These are phyloP conservation scores for Dryobota labecula DNA, from an alignment of 2,888 invertebrate genomes.

Conservation along the genomic window DNA sequence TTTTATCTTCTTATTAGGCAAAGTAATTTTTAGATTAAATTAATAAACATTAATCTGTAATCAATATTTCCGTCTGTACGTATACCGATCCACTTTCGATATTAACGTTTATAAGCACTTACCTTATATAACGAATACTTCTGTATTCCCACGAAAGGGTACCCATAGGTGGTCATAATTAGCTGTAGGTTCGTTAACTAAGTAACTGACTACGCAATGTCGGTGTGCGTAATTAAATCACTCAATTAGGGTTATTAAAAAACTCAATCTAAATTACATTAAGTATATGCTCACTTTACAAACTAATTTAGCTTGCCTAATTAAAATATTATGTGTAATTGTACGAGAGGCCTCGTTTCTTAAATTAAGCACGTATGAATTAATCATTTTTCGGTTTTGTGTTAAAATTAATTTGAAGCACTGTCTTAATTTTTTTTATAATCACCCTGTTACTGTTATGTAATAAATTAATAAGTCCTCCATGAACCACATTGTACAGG, in stretches of 20 bases:
- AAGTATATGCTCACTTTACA: conserved; percentile 74
- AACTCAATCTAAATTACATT: conserved; percentile 73
- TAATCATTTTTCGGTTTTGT: conserved; percentile 31
- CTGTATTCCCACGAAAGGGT: conserved; percentile 55
- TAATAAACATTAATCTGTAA: conserved; percentile 24
- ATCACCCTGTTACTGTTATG: conserved; percentile 7
- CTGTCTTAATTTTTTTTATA: conserved; percentile 5
- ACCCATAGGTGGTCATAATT: conserved; percentile 60
- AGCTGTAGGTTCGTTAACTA: conserved; percentile 58
- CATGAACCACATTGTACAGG: neutral
- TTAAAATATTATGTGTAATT: conserved; percentile 61
- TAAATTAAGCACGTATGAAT: conserved; percentile 57
- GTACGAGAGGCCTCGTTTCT: conserved; percentile 50
- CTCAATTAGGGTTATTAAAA: conserved; percentile 76
- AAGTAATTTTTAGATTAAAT: neutral
- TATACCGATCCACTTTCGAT: conserved; percentile 38
- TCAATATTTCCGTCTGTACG: conserved; percentile 28
- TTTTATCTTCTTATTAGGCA: neutral
- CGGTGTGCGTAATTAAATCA: conserved; percentile 71
- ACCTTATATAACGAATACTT: conserved; percentile 47
- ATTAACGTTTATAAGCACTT: conserved; percentile 45
- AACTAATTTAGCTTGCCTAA: conserved; percentile 72
- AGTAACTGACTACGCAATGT: conserved; percentile 60
- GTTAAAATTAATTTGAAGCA: conserved; percentile 17
- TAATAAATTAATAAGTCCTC: neutral